phyloP scores from a whole-genome alignment of 2,888 invertebrate species.

The Amphipoea oculea region DNA sequence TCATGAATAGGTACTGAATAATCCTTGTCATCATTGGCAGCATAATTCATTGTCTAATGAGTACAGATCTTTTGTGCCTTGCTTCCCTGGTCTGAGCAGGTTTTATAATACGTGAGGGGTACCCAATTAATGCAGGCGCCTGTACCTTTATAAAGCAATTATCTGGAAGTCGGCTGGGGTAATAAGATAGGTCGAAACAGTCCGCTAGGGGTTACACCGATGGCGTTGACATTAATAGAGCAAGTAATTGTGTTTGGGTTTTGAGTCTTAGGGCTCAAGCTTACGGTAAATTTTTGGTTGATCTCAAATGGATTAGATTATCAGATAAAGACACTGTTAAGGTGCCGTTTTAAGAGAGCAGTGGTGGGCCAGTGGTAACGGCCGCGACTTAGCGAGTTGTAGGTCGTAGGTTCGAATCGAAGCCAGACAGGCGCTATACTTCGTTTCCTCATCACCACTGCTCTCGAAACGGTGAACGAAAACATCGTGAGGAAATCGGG shows the following conservation, averaged over 20 bases:
- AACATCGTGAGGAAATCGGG: not conserved
- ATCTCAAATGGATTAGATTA: constrained; percentile 30
- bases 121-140: constrained; percentile 23
- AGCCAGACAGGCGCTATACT: not conserved
- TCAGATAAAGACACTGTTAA: constrained; percentile 10
- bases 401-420: not conserved
- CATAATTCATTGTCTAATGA: not conserved
- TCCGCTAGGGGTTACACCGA: constrained; percentile 26
- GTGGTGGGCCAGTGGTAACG: not conserved
- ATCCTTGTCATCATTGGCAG: not conserved
- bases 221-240: constrained; percentile 47
- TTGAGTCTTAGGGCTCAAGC: not conserved
- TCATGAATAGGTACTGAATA: not conserved
- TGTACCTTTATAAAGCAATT: constrained; percentile 40
- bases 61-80: not conserved
- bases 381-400: not conserved
- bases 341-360: not conserved
- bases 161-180: constrained; percentile 15
- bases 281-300: constrained; percentile 13
- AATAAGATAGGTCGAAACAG: constrained; percentile 42
- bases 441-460: not conserved
- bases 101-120: not conserved
- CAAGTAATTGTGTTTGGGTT: constrained; percentile 36
- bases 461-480: not conserved
- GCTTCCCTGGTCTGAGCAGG: not conserved